Evolutionary conservation across 2,113 vertebrate species (phyloP).

Genomic region (Thamnaconus septentrionalis): DNA sequence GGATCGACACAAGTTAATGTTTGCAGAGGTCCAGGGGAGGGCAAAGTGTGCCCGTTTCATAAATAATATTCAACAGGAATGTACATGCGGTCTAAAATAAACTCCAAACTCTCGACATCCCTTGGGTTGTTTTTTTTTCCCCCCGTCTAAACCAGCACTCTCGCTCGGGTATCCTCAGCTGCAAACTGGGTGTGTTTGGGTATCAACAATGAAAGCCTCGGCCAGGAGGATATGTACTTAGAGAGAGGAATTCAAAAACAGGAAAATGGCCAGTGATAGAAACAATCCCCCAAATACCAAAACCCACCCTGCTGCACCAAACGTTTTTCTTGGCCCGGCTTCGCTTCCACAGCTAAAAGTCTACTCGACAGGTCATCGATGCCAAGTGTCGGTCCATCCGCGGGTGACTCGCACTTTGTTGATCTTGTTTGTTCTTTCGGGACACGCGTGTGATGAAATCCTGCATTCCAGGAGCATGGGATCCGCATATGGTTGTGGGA

Average conservation of each 20-base stretch:
- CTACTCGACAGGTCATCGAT: slow-evolving; percentile 51
- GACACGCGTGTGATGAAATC: too few species aligned
- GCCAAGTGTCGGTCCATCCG: slow-evolving; percentile 7
- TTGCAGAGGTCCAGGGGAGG: too few species aligned
- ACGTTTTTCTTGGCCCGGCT: slow-evolving; percentile 74
- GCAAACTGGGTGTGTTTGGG: slow-evolving; percentile 31
- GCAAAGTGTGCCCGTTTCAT: too few species aligned
- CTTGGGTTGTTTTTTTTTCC: too few species aligned
- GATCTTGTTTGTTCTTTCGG: too few species aligned
- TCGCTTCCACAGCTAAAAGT: slow-evolving; percentile 57
- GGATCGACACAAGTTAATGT: too few species aligned
- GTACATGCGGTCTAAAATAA: too few species aligned
- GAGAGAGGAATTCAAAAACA: slow-evolving; percentile 82
- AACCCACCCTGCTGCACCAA: slow-evolving; percentile 71
- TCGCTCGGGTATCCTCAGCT: slow-evolving; percentile 14
- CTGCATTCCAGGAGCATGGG: background rate
- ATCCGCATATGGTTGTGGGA: slow-evolving; percentile 8
- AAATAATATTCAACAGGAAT: too few species aligned
- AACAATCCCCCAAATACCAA: slow-evolving; percentile 78
- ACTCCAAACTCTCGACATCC: too few species aligned
- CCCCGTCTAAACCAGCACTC: background rate
- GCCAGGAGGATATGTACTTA: slow-evolving; percentile 72
- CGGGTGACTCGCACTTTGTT: slow-evolving; percentile 1
- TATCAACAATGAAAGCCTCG: slow-evolving; percentile 58
- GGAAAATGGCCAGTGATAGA: slow-evolving; percentile 78